These are phyloP conservation scores for Drosophila sproati DNA, from an alignment of 1,140 invertebrate species.

Conservation along the genomic window DNA sequence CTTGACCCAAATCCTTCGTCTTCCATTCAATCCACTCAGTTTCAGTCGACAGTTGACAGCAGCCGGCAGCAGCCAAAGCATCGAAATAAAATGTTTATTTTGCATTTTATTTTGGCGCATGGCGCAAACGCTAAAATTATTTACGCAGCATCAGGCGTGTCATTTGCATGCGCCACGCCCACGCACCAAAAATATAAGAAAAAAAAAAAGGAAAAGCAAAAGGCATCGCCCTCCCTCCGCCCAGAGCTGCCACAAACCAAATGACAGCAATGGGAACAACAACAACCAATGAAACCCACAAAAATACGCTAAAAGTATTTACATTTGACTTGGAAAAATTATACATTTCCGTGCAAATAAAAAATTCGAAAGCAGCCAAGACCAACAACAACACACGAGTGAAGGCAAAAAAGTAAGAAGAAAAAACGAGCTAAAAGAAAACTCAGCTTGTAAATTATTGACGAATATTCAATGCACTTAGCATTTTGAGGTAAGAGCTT, in stretches of 20 bases:
- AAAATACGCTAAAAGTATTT: slow-evolving; percentile 83
- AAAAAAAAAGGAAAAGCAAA: too few species aligned
- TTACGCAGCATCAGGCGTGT: slow-evolving; percentile 81
- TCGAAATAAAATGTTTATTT: slow-evolving; percentile 81
- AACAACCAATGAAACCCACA: slow-evolving; percentile 67
- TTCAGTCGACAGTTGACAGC: slow-evolving; percentile 7
- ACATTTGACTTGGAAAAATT: slow-evolving; percentile 80
- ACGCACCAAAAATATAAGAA: neutral
- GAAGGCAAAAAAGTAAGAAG: slow-evolving; percentile 56
- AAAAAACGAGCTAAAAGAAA: slow-evolving; percentile 53
- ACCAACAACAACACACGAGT: slow-evolving; percentile 37
- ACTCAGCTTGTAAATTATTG: slow-evolving; percentile 29
- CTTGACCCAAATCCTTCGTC: slow-evolving; percentile 69
- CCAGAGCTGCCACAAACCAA: slow-evolving; percentile 12
- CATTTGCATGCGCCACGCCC: slow-evolving; percentile 78
- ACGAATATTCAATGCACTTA: slow-evolving; percentile 61
- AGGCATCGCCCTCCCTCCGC: too few species aligned
- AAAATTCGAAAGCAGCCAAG: slow-evolving; percentile 43
- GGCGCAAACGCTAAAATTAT: slow-evolving; percentile 76
- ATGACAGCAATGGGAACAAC: slow-evolving; percentile 53
- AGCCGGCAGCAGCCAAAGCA: slow-evolving; percentile 29
- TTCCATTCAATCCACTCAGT: neutral
- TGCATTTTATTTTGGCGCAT: slow-evolving; percentile 75
- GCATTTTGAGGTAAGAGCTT: neutral
- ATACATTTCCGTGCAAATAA: slow-evolving; percentile 83